Percentiles rank a stretch among this genome's conserved stretches.
Conservation (phyloP, 2,797 vertebrate genomes). For the Clarias pachynema region DNA sequence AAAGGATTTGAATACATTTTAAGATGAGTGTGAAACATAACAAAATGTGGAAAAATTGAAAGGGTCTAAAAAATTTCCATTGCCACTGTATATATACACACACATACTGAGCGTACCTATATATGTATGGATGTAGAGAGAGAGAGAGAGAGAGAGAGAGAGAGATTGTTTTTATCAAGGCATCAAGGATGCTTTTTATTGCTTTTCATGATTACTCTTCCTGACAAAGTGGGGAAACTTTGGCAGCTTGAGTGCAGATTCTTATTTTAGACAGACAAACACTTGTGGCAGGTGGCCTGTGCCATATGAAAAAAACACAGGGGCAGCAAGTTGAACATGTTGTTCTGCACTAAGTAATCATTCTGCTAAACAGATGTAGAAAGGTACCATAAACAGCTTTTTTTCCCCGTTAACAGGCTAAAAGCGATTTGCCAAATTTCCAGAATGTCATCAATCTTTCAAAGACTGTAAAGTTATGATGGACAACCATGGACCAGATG, state of each 20-base stretch:
- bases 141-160: too few relatives aligned
- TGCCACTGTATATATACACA: too few relatives aligned
- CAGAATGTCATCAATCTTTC: conserved; percentile 10
- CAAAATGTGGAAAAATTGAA: too few relatives aligned
- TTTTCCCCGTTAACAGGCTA: background rate
- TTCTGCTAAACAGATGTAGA: conserved; percentile 74
- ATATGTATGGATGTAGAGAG: too few relatives aligned
- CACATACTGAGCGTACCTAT: too few relatives aligned
- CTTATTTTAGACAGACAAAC: conserved; percentile 65
- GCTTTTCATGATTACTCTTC: conserved; percentile 32
- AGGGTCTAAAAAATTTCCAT: too few relatives aligned
- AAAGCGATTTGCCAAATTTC: conserved; percentile 20
- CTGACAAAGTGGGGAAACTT: conserved; percentile 21
- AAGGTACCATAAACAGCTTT: conserved; percentile 36
- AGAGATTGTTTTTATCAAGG: too few relatives aligned
- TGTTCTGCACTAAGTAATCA: conserved; percentile 71
- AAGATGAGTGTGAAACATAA: too few relatives aligned
- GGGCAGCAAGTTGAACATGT: conserved; percentile 68
- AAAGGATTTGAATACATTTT: too few relatives aligned
- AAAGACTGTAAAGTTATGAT: conserved; percentile 1
- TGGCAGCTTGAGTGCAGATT: conserved; percentile 21
- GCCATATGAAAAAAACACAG: conserved; percentile 37
- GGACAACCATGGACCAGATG: background rate
- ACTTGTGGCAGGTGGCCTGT: conserved; percentile 63
- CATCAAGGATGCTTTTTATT: background rate